Conservation (phyloP, 92 coral and sea anemone genomes). For the Zoanthus sociatus region DNA sequence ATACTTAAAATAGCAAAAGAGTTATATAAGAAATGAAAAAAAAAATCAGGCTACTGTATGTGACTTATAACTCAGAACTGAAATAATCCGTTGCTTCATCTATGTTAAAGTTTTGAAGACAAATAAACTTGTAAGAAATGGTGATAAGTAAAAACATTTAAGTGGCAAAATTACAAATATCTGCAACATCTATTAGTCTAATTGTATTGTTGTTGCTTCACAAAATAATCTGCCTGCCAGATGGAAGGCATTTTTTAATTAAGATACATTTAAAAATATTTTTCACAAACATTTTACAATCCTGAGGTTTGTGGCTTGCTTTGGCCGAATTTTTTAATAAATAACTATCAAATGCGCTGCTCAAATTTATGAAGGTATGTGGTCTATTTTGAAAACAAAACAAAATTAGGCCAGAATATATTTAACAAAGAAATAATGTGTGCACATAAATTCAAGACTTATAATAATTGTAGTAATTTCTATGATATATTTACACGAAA, state of each 20-base stretch:
- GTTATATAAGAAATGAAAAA: neutral
- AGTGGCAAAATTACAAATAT: constrained; percentile 1
- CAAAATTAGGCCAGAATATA: neutral
- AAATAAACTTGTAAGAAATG: constrained; percentile 21
- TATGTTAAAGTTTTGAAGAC: neutral
- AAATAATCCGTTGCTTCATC: neutral
- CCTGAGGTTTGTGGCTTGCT: constrained; percentile 7
- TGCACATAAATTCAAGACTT: neutral
- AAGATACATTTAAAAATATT: neutral
- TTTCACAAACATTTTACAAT: constrained; percentile 10
- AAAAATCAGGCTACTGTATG: neutral
- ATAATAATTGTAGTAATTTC: neutral
- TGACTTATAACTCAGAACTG: neutral
- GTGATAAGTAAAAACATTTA: neutral
- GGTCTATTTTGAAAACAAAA: constrained; percentile 38
- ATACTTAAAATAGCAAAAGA: no score
- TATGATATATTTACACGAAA: neutral
- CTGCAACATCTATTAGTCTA: neutral
- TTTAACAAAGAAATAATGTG: constrained; percentile 18
- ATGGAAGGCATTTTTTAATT: neutral
- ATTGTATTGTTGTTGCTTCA: neutral
- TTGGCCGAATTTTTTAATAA: neutral
- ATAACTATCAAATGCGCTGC: neutral
- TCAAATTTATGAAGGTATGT: constrained; percentile 15
- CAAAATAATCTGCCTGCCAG: neutral